These are phyloP conservation scores for Myiopsitta monachus DNA, from an alignment of 2,113 vertebrate species.

Conservation along the genomic window DNA sequence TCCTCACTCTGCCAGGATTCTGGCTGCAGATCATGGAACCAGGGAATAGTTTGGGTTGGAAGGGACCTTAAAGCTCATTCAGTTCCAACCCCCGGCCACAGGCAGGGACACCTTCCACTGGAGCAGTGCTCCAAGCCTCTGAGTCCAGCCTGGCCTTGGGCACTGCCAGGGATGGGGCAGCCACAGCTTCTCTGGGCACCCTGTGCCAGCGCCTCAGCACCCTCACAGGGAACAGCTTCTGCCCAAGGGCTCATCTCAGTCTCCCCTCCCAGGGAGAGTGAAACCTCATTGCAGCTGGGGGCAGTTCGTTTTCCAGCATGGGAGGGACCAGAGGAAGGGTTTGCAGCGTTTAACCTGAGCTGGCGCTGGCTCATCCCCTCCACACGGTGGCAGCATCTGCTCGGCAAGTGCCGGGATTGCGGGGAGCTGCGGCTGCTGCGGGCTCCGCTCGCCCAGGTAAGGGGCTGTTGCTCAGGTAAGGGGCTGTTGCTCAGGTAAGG, in stretches of 20 bases:
- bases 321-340: not conserved
- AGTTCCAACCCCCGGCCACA: not conserved
- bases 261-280: not conserved
- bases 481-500: not conserved
- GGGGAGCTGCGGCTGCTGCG: not conserved
- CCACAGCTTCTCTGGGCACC: too few relatives aligned
- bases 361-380: not conserved
- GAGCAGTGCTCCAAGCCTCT: not conserved
- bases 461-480: not conserved
- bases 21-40: not conserved
- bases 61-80: not conserved
- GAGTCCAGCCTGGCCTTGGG: too few relatives aligned
- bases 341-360: not conserved
- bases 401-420: not conserved
- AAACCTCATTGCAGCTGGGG: not conserved
- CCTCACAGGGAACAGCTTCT: not conserved
- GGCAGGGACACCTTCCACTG: not conserved
- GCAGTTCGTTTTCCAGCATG: not conserved
- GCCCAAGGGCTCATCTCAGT: not conserved
- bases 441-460: not conserved
- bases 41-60: not conserved
- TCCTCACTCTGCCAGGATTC: rapidly evolving
- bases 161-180: too few relatives aligned
- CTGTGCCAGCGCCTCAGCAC: not conserved
- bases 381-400: slow-evolving; percentile 35